A percentile compares a stretch with the other conserved stretches of the same genome.
Conservation (phyloP, 1,140 invertebrate genomes). For the Drosophila bocki region DNA sequence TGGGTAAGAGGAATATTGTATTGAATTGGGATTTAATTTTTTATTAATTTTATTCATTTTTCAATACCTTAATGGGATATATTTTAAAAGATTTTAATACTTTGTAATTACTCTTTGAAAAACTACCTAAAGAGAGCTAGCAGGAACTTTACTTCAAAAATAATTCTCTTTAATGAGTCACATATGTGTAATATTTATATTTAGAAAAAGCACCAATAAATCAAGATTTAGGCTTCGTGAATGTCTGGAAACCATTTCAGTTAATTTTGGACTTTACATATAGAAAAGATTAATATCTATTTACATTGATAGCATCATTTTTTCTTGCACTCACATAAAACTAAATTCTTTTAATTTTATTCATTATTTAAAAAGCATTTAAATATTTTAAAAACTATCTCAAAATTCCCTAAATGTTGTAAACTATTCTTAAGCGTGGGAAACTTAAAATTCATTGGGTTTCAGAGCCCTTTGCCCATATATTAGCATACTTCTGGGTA, state of each 20-base stretch:
- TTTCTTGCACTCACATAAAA: too few species aligned
- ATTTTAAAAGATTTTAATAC: not conserved
- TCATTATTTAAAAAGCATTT: not conserved
- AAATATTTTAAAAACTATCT: not conserved
- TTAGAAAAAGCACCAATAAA: not conserved
- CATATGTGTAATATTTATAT: not conserved
- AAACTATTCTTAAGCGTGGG: constrained; percentile 1
- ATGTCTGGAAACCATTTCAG: not conserved
- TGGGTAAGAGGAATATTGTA: not conserved
- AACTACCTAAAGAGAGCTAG: not conserved
- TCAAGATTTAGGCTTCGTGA: not conserved
- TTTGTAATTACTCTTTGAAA: too few species aligned
- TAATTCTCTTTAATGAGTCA: not conserved
- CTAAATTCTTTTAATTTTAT: too few species aligned
- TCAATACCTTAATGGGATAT: not conserved
- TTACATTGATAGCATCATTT: too few species aligned
- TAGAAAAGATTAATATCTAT: too few species aligned
- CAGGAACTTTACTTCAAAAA: too few species aligned
- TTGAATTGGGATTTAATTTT: not conserved
- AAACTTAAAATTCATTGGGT: not conserved
- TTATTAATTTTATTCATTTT: not conserved
- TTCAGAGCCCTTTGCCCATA: not conserved
- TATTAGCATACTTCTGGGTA: constrained; percentile 23
- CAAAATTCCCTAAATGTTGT: not conserved
- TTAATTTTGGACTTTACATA: not conserved